Evolutionary conservation across 1,140 invertebrate genomes (phyloP), one percentile per base, ranked within the genome.

Genomic region (Brachystomella parvula): DNA sequence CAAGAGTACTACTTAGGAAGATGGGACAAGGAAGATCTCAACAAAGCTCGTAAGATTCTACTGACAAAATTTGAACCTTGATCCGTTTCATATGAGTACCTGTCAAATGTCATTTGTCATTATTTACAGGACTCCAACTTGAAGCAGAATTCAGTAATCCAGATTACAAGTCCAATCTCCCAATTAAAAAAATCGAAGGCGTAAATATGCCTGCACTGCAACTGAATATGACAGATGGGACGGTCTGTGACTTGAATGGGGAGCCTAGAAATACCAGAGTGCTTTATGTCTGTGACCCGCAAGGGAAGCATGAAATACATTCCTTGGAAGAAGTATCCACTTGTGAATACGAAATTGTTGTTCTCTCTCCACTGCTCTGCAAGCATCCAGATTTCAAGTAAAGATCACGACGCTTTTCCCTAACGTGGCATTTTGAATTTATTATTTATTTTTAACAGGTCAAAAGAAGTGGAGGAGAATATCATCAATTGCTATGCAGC

Each of bases 341-440:
- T 0, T 98, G 96, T 76, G 89, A 94, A 79, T 98, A 98, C 78
- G 92, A 95, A 79, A 86, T 90, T 12, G 84, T 94, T 30, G 87
- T 95, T 12, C 79, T 96, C 3, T 90, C 93, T 1, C 86, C 89
- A 1, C 77, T 88, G 15, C 79, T 98, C 0, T 98, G 95, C 76
- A 78, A 80, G 60, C 94, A 97, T 83, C 92, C 93, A 1, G 84
- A 86, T 71, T 98, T 92, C 74, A 92, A 87, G 83, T 83, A 74
- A 74, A 75, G n/a, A 53, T 1, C 30, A 32, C 26, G 9, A 47
- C 35, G 6, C 24, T 56, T 63, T 53, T 44, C 64, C 9, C 29
- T 60, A 32, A 26, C 26, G 53, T 44, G 33, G 21, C 24, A 12
- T 56, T 56, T 6, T 56, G 24, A 12, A 17, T 12, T 12, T 56